A percentile compares a stretch with the other conserved stretches of the same genome.
These are phyloP conservation scores for Podilymbus podiceps DNA, from an alignment of 2,113 vertebrate genomes.

Conservation along the genomic window DNA sequence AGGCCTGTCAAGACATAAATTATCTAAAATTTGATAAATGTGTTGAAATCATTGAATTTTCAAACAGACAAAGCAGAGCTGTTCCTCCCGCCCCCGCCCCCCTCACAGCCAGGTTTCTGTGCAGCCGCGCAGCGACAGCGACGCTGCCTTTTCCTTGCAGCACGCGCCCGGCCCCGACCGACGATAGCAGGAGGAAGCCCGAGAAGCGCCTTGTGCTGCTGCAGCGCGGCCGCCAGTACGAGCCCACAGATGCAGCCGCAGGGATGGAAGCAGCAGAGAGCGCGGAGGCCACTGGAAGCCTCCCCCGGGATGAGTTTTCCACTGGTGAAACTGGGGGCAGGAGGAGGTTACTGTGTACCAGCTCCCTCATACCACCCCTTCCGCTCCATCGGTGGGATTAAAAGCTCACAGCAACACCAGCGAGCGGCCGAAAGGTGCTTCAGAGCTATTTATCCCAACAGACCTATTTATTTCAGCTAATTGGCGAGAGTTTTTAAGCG, in stretches of 20 bases:
- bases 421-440: background rate
- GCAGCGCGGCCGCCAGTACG: background rate
- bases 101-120: background rate
- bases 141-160: background rate
- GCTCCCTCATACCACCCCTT: background rate
- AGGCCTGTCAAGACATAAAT: conserved; percentile 75
- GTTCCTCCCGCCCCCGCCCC: conserved; percentile 12
- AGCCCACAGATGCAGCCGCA: background rate
- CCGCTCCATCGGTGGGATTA: background rate
- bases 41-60: conserved; percentile 69
- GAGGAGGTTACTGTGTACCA: background rate
- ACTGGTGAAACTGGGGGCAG: background rate
- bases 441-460: background rate
- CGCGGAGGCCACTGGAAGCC: background rate
- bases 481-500: background rate
- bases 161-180: background rate
- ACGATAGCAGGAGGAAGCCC: background rate
- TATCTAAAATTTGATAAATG: conserved; percentile 80
- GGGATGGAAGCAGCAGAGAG: background rate
- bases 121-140: background rate
- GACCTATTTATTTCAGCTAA: conserved; percentile 13
- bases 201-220: background rate
- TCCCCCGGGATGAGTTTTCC: background rate
- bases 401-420: background rate
- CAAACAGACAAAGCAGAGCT: conserved; percentile 69